These are phyloP conservation scores for Melitaea cinxia DNA, from an alignment of 1,140 invertebrate genomes.

Conservation along the genomic window DNA sequence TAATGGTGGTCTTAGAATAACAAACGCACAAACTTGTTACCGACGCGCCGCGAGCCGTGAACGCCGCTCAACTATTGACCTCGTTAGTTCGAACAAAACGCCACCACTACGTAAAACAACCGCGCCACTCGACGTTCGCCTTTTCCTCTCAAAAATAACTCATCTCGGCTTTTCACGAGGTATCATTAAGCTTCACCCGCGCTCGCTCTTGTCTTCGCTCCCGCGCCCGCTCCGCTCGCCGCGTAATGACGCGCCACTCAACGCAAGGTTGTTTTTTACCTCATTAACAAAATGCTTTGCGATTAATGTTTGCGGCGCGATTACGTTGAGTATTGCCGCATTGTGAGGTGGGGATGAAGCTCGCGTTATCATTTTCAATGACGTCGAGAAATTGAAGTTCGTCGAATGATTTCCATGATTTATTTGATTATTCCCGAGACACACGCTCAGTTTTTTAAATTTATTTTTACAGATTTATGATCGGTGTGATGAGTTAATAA, in stretches of 20 bases:
- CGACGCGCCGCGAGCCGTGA: slow-evolving; percentile 54
- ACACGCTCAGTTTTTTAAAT: slow-evolving; percentile 15
- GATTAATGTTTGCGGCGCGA: slow-evolving; percentile 59
- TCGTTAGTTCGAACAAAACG: slow-evolving; percentile 79
- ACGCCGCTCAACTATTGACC: slow-evolving; percentile 75
- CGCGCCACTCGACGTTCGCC: slow-evolving; percentile 75
- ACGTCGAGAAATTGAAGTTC: slow-evolving; percentile 30
- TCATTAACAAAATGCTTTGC: slow-evolving; percentile 73
- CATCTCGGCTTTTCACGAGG: slow-evolving; percentile 78
- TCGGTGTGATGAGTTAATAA: slow-evolving; percentile 3
- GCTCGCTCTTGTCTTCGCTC: slow-evolving; percentile 43
- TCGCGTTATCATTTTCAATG: slow-evolving; percentile 35
- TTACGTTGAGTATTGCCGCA: slow-evolving; percentile 50
- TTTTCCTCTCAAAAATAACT: slow-evolving; percentile 81
- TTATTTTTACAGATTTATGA: slow-evolving; percentile 17
- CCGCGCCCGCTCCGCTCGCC: slow-evolving; percentile 39
- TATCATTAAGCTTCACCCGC: slow-evolving; percentile 72
- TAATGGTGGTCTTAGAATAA: slow-evolving; percentile 48
- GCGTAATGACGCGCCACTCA: slow-evolving; percentile 65
- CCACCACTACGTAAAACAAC: slow-evolving; percentile 71
- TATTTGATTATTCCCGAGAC: slow-evolving; percentile 13
- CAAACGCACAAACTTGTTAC: slow-evolving; percentile 64
- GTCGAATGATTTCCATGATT: slow-evolving; percentile 30
- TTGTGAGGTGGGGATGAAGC: slow-evolving; percentile 34
- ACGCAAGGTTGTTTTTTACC: slow-evolving; percentile 65